Evolutionary conservation across 2,113 vertebrate genomes (phyloP).

Genomic region (Lanius collurio): DNA sequence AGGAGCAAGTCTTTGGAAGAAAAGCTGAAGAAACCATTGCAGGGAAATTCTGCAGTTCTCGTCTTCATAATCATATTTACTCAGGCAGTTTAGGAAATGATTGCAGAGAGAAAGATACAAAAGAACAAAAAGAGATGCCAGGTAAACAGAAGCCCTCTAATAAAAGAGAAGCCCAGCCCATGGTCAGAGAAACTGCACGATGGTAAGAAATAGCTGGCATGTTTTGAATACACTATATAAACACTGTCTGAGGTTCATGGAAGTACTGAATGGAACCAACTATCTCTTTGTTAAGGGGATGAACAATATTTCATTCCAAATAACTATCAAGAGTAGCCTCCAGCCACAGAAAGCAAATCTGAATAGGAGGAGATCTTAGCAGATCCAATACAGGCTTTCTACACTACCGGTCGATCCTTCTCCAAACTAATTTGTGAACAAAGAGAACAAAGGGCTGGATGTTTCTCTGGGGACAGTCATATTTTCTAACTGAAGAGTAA

Average conservation of each 20-base stretch:
- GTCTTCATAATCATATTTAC: background rate
- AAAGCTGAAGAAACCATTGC: background rate
- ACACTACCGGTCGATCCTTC: constrained; percentile 39
- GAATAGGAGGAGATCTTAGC: constrained; percentile 56
- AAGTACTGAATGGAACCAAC: constrained; percentile 32
- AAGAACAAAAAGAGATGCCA: background rate
- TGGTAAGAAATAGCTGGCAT: constrained; percentile 12
- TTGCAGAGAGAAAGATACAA: background rate
- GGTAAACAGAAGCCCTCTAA: background rate
- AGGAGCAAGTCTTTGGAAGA: background rate
- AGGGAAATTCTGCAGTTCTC: background rate
- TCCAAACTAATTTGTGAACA: constrained; percentile 63
- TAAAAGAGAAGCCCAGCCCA: background rate
- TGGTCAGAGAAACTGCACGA: background rate
- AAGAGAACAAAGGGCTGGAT: constrained; percentile 62
- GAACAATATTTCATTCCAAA: constrained; percentile 64
- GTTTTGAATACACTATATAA: constrained; percentile 26
- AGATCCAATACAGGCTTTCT: constrained; percentile 61
- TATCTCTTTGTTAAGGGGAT: constrained; percentile 30
- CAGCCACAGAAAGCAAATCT: constrained; percentile 63
- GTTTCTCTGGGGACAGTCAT: constrained; percentile 38
- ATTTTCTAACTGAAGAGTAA: constrained; percentile 63
- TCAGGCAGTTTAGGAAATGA: background rate
- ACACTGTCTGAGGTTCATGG: constrained; percentile 3
- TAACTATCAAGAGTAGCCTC: constrained; percentile 59